Percentiles rank a stretch among this genome's conserved stretches.
Conservation (phyloP, 2,888 invertebrate genomes). For the Drosophila mulleri region DNA sequence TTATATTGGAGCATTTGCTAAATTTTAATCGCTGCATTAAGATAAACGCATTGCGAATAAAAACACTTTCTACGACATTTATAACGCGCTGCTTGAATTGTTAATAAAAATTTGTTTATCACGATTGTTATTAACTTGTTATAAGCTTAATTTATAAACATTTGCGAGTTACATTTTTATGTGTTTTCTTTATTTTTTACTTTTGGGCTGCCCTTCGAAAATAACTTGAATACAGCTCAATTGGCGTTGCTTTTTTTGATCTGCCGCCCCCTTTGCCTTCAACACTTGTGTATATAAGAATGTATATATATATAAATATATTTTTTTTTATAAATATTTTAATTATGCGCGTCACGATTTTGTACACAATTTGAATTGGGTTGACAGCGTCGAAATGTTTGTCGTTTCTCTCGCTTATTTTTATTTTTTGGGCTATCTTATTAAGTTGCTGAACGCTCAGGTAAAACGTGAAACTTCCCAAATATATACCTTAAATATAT, state of each 20-base stretch:
- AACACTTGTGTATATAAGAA: constrained; percentile 28
- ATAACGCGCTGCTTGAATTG: constrained; percentile 12
- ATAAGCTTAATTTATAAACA: constrained; percentile 35
- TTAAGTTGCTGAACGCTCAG: constrained; percentile 56
- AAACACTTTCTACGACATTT: constrained; percentile 15
- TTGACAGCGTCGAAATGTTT: constrained; percentile 65
- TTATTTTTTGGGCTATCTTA: constrained; percentile 45
- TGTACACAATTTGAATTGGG: constrained; percentile 80
- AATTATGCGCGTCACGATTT: constrained; percentile 79
- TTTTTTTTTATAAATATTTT: constrained; percentile 55
- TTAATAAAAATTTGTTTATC: constrained; percentile 24
- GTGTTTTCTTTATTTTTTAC: too few relatives aligned
- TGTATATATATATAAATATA: constrained; percentile 22
- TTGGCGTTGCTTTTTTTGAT: constrained; percentile 48
- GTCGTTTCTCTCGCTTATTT: constrained; percentile 9
- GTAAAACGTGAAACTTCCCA: constrained; percentile 64
- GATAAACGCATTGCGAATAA: background rate
- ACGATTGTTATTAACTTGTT: constrained; percentile 49
- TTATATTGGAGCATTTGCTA: background rate
- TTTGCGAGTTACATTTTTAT: constrained; percentile 11
- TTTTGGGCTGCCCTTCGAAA: constrained; percentile 9
- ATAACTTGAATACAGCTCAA: constrained; percentile 62
- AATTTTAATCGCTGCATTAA: constrained; percentile 4
- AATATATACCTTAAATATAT: constrained; percentile 46
- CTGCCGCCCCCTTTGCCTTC: constrained; percentile 10